Percentiles rank a stretch among this genome's conserved stretches.
These are phyloP conservation scores for Heliothis subflexa DNA, from an alignment of 1,140 invertebrate genomes.

Conservation along the genomic window DNA sequence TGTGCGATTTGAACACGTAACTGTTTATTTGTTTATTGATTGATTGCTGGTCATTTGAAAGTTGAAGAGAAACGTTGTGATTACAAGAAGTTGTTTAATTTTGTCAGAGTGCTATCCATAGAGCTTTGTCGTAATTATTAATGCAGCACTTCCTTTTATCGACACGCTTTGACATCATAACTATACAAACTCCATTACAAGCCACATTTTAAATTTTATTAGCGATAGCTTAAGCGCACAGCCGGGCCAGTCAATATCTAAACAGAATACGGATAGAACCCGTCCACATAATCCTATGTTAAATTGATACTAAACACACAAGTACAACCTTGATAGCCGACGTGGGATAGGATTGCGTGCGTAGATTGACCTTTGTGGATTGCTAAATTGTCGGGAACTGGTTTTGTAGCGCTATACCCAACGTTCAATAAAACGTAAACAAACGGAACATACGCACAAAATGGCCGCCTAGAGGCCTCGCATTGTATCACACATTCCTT, in stretches of 20 bases:
- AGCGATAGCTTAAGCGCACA: slow-evolving; percentile 4
- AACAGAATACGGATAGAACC: not conserved
- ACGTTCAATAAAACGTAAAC: slow-evolving; percentile 47
- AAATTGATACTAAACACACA: slow-evolving; percentile 34
- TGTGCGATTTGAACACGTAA: slow-evolving; percentile 6
- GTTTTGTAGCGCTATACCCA: slow-evolving; percentile 41
- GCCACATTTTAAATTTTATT: slow-evolving; percentile 10
- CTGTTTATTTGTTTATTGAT: slow-evolving; percentile 15
- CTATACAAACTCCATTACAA: not conserved
- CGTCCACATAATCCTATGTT: slow-evolving; percentile 19
- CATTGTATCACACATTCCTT: slow-evolving; percentile 22
- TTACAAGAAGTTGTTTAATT: not conserved
- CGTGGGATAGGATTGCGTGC: slow-evolving; percentile 45
- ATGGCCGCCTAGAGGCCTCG: slow-evolving; percentile 27
- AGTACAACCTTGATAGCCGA: slow-evolving; percentile 31
- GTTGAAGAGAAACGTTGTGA: not conserved
- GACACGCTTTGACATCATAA: not conserved
- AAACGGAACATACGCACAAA: slow-evolving; percentile 46
- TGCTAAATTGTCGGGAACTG: slow-evolving; percentile 42
- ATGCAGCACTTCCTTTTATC: not conserved
- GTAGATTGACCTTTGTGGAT: slow-evolving; percentile 46
- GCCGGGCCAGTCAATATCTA: slow-evolving; percentile 2
- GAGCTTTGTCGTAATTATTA: too few species aligned
- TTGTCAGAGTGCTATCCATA: not conserved
- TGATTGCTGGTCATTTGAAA: not conserved